Percentiles rank a stretch among this genome's conserved stretches.
Conservation (phyloP, 2,888 invertebrate genomes). For the Ichneumoninae sp. region DNA sequence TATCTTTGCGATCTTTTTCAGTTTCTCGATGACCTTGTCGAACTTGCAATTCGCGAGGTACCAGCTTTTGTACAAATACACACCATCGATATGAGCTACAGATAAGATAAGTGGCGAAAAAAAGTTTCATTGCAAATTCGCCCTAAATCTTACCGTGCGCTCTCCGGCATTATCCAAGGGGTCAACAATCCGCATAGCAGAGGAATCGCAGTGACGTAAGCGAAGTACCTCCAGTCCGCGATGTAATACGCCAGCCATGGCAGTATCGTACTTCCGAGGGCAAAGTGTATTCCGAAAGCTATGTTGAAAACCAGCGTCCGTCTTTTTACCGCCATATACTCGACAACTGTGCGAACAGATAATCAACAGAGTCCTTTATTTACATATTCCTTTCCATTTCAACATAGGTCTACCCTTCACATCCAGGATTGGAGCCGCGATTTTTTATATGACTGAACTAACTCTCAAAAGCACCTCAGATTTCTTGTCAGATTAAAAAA, state of each 20-base stretch:
- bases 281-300: conserved; percentile 85
- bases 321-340: conserved; percentile 85
- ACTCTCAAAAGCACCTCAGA: too few relatives aligned
- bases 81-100: neutral
- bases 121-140: conserved; percentile 2
- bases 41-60: conserved; percentile 85
- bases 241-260: conserved; percentile 86
- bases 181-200: conserved; percentile 83
- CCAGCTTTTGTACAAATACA: conserved; percentile 82
- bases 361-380: neutral
- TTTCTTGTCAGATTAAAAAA: too few relatives aligned
- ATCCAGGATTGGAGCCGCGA: too few relatives aligned
- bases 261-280: conserved; percentile 84
- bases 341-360: conserved; percentile 81
- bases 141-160: conserved; percentile 83
- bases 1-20: conserved; percentile 85
- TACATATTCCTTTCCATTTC: neutral
- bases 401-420: too few relatives aligned
- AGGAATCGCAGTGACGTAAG: conserved; percentile 84
- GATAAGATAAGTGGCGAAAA: neutral
- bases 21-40: conserved; percentile 84
- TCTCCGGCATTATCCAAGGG: conserved; percentile 85
- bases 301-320: conserved; percentile 86
- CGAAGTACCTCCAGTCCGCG: conserved; percentile 85
- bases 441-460: too few relatives aligned